phyloP scores from a whole-genome alignment of 2,888 invertebrate genomes.

The Eupithecia vulgata region DNA sequence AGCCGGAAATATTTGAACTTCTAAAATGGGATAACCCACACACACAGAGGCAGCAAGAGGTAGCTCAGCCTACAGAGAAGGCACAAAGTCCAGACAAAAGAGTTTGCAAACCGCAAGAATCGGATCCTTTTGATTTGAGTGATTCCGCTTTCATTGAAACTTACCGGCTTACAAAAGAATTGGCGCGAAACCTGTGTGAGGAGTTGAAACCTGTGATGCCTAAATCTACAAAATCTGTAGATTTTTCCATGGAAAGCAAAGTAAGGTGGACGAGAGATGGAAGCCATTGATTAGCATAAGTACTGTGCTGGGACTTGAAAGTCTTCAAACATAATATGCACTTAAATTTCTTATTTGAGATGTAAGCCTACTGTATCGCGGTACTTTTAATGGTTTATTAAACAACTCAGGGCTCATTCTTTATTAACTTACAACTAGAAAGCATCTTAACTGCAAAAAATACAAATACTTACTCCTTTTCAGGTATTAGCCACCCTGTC shows the following conservation, averaged over 20 bases:
- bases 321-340: not conserved
- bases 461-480: conserved; percentile 19
- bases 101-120: conserved; percentile 63
- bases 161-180: conserved; percentile 71
- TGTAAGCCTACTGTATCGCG: not conserved
- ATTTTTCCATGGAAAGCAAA: conserved; percentile 76
- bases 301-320: not conserved
- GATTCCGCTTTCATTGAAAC: conserved; percentile 71
- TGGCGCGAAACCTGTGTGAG: conserved; percentile 69
- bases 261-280: conserved; percentile 49
- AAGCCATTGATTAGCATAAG: conserved; percentile 17
- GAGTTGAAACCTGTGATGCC: conserved; percentile 76
- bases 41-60: conserved; percentile 62
- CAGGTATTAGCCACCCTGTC: conserved; percentile 75
- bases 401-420: not conserved
- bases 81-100: conserved; percentile 71
- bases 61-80: conserved; percentile 64
- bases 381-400: not conserved
- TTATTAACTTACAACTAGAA: not conserved
- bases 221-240: conserved; percentile 72
- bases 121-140: conserved; percentile 72
- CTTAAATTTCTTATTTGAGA: not conserved
- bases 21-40: conserved; percentile 78
- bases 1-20: conserved; percentile 76
- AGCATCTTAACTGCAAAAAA: not conserved